Base-by-base conservation (phyloP, 1,140 invertebrate genomes). In the Drosophila pseudoobscura region DNA sequence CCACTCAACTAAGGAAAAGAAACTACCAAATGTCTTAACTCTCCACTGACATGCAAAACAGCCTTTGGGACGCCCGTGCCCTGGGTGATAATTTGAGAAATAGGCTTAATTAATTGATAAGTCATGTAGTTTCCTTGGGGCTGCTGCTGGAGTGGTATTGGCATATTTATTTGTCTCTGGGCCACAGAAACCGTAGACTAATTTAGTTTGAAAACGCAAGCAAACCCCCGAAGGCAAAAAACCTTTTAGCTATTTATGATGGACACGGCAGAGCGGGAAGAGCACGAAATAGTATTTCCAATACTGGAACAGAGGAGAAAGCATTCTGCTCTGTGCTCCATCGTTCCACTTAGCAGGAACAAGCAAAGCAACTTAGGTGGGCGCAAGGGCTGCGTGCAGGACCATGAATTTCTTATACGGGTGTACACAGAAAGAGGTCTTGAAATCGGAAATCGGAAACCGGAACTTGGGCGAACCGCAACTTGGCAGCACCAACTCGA, bases 361-460 rank as follows among this genome's bases (percentile, higher is more conserved):
- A 87, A 87, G 82, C 51, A 87, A 85, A 85, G 74, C 58, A 85
- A 78, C 78, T 85, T 85, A 85, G 78, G 78, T 80, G 74, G 54
- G 39, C 69, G 61, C 58, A 60, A 41, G 55, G 63, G 49, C 83
- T 78, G 78, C 83, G 78, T 82, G 83, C 70, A 76, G 72, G 76
- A 75, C 82, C 82, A 87, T 85, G 82, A 85, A 85, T 85, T 87
- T 85, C 78, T 87, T 82, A 82, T 85, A 70, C 44, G 44, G 52
- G 51, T 45, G 26, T 57, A 62, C 68, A 61, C 51, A 75, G 61
- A 85, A 87, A 72, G 74, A 68, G 73, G 70, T 78, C 75, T 56
- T 82, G 78, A 63, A 82, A 85, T 87, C 83, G 82, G 84, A 88
- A 87, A 78, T 87, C 83, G 82, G 84, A 88, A 87, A 78, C 78